phyloP scores from a whole-genome alignment of 2,888 invertebrate genomes.

The Lithophane ornitopus region DNA sequence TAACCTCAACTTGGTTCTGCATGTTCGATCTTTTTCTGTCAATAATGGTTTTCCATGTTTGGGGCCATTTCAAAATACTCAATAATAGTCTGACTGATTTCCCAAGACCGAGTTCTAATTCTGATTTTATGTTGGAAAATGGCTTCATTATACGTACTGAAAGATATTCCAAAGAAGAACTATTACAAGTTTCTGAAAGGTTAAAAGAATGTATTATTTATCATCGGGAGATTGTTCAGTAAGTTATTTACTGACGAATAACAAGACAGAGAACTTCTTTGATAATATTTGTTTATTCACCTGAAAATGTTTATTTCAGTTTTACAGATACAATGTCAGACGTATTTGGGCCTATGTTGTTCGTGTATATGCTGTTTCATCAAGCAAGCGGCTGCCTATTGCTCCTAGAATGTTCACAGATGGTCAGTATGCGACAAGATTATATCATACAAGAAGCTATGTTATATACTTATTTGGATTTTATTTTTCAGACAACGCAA shows the following conservation, averaged over 20 bases:
- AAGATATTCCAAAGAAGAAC: constrained; percentile 53
- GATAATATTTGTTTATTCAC: background rate
- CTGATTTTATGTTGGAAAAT: background rate
- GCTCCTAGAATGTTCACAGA: constrained; percentile 64
- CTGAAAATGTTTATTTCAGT: constrained; percentile 25
- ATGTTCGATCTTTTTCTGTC: constrained; percentile 59
- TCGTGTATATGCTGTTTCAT: constrained; percentile 60
- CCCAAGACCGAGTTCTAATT: constrained; percentile 44
- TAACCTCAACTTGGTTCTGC: constrained; percentile 45
- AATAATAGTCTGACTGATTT: constrained; percentile 51
- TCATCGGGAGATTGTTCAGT: constrained; percentile 58
- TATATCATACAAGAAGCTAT: background rate
- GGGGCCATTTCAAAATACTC: constrained; percentile 66
- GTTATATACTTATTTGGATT: background rate
- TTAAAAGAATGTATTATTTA: constrained; percentile 56
- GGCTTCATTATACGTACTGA: background rate
- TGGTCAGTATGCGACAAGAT: constrained; percentile 44
- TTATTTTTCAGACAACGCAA: constrained; percentile 44
- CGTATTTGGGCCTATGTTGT: constrained; percentile 59
- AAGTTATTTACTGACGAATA: constrained; percentile 25
- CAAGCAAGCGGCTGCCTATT: constrained; percentile 64
- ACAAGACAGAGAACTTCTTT: background rate
- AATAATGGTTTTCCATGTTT: constrained; percentile 61
- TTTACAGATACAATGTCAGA: constrained; percentile 57
- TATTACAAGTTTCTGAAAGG: constrained; percentile 16